These are phyloP conservation scores for Sphaeridia pumilis DNA, from an alignment of 2,888 invertebrate species.

Conservation along the genomic window DNA sequence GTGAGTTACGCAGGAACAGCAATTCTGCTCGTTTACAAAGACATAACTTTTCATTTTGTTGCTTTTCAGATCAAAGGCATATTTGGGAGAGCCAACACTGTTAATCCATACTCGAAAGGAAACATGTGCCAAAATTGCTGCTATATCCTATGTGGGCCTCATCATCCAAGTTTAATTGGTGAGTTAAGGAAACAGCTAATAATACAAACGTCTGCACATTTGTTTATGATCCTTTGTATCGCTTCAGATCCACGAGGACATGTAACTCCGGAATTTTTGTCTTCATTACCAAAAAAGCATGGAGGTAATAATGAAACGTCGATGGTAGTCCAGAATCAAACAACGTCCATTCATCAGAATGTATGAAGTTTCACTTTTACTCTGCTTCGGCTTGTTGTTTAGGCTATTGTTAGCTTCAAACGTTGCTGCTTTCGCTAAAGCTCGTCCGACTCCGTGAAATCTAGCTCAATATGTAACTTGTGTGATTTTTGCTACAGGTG, in stretches of 20 bases:
- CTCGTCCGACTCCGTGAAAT: too few species aligned
- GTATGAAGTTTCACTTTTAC: conserved; percentile 9
- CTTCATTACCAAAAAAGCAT: conserved; percentile 25
- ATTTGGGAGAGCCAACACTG: conserved; percentile 80
- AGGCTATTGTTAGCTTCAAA: too few species aligned
- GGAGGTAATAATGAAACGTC: conserved; percentile 2
- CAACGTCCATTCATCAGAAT: conserved; percentile 11
- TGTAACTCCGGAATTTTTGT: conserved; percentile 32
- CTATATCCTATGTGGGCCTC: conserved; percentile 86
- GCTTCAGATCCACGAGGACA: conserved; percentile 34
- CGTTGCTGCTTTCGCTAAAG: too few species aligned
- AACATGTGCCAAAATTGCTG: conserved; percentile 91
- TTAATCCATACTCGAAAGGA: conserved; percentile 92
- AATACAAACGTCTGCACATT: not conserved
- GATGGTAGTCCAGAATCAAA: conserved; percentile 2
- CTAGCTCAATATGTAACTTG: too few species aligned
- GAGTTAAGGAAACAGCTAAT: conserved; percentile 42
- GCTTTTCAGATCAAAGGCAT: conserved; percentile 88
- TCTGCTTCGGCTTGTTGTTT: too few species aligned
- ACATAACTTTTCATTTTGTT: too few species aligned
- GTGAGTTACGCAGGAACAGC: too few species aligned
- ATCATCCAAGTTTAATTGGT: conserved; percentile 79
- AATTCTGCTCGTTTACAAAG: too few species aligned
- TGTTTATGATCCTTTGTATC: not conserved
- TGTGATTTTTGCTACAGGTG: too few species aligned